Base-by-base conservation (phyloP, 2,888 invertebrate genomes). In the Sinopyrophorus schimmeli region DNA sequence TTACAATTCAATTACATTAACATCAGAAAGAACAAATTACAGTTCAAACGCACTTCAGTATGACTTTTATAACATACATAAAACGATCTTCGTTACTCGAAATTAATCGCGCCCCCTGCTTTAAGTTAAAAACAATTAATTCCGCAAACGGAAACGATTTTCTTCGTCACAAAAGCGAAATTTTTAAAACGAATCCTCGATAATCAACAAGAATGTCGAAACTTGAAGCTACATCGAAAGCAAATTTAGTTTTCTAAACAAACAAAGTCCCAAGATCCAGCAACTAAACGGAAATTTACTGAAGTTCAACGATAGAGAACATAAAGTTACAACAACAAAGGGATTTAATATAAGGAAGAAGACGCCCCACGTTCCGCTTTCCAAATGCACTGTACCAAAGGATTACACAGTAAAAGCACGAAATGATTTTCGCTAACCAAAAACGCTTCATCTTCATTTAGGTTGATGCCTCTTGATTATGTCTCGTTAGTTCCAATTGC, bases 341-440 rank as follows among this genome's bases (percentile, higher is more conserved):
- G 46, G 46, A 46, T 46, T 31, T 46, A 31, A 38, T 38, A 38
- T 37, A 46, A 28, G 34, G 18, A 35, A 32, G 12, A 18, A 5
- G 23, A 32, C 42, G 18, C 14, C 27, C 11, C 32, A 18, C 27
- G 30, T 27, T 31, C 31, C 21, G 23, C 28, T 20, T 26, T 30
- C 28, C 16, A 23, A 11, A 6, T 9, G 27, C 34, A 24, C 27
- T 47, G 40, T n/a, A n/a, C n/a, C 21, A 17, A 41, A 41, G 40
- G 34, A 47, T 41, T 42, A 42, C 30, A 30, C 35, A 37, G 28
- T 37, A 42, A 31, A 31, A 43, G 43, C 49, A 47, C 38, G 37
- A 49, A 49, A 49, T 43, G 32, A 49, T 49, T 49, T 49, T 42
- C 43, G 31, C 37, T 49, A 38, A 49, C 49, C 49, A 43, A 43